Conservation (phyloP, 2,797 vertebrate species). For the Gallinago solitaria region DNA sequence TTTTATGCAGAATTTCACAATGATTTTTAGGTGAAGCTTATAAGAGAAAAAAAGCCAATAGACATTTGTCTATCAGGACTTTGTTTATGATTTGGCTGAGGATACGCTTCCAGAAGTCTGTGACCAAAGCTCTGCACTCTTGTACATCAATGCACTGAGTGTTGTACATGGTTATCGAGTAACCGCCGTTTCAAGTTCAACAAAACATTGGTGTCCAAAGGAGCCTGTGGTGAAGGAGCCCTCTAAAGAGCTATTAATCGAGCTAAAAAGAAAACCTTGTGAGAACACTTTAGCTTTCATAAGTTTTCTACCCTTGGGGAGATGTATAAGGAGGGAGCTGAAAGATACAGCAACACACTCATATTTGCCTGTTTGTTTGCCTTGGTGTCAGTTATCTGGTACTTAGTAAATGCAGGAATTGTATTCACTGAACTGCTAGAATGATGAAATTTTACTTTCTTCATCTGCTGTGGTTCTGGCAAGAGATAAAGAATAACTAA, state of each 20-base stretch:
- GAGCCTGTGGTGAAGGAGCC: slow-evolving; percentile 2
- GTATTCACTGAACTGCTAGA: neutral
- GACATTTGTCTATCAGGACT: neutral
- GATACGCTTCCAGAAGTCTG: neutral
- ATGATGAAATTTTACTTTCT: slow-evolving; percentile 50
- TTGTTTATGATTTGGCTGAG: slow-evolving; percentile 12
- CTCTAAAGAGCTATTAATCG: slow-evolving; percentile 30
- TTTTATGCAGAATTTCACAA: neutral
- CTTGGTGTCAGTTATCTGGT: slow-evolving; percentile 40
- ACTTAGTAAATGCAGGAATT: slow-evolving; percentile 52
- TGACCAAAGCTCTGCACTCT: neutral
- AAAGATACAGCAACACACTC: slow-evolving; percentile 23
- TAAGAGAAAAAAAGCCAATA: neutral
- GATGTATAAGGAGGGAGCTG: neutral
- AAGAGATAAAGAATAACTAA: slow-evolving; percentile 33
- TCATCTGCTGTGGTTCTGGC: slow-evolving; percentile 44
- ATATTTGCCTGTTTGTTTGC: slow-evolving; percentile 46
- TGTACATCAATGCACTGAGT: neutral
- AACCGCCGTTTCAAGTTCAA: neutral
- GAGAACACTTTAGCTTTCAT: slow-evolving; percentile 59
- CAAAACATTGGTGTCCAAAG: slow-evolving; percentile 25
- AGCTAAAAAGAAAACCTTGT: slow-evolving; percentile 49
- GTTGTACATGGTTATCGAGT: neutral
- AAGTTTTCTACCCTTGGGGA: slow-evolving; percentile 1
- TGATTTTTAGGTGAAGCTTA: neutral